phyloP scores from a whole-genome alignment of 1,140 invertebrate genomes.

The Cydia splendana region DNA sequence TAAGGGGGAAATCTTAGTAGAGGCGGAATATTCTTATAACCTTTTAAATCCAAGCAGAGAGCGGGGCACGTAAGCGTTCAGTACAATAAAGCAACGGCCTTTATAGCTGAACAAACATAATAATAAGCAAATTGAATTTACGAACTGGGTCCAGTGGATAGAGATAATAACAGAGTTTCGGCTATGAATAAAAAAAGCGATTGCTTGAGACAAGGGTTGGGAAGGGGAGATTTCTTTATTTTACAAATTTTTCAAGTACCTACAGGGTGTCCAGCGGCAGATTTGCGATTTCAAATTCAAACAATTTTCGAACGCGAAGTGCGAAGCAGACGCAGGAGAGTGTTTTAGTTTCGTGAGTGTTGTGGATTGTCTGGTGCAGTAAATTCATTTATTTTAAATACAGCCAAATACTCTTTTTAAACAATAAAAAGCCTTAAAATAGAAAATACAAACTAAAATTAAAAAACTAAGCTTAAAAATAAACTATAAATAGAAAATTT shows the following conservation, averaged over 20 bases:
- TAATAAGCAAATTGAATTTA: slow-evolving; percentile 51
- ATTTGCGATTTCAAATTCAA: no score
- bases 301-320: no score
- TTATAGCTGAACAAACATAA: slow-evolving; percentile 44
- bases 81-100: slow-evolving; percentile 44
- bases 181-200: background rate
- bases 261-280: no score
- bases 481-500: no score
- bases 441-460: no score
- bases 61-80: slow-evolving; percentile 36
- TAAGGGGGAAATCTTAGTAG: background rate
- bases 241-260: background rate
- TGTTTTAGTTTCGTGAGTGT: no score
- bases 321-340: no score
- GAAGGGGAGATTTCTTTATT: background rate
- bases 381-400: no score
- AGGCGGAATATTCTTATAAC: slow-evolving; percentile 9
- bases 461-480: no score
- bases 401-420: no score
- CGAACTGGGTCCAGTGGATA: slow-evolving; percentile 36
- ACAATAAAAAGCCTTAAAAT: no score
- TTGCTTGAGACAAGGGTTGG: background rate
- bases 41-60: background rate
- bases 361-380: no score
- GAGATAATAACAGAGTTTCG: slow-evolving; percentile 40